phyloP scores from a whole-genome alignment of 2,113 vertebrate species.

The Synchiropus splendidus region DNA sequence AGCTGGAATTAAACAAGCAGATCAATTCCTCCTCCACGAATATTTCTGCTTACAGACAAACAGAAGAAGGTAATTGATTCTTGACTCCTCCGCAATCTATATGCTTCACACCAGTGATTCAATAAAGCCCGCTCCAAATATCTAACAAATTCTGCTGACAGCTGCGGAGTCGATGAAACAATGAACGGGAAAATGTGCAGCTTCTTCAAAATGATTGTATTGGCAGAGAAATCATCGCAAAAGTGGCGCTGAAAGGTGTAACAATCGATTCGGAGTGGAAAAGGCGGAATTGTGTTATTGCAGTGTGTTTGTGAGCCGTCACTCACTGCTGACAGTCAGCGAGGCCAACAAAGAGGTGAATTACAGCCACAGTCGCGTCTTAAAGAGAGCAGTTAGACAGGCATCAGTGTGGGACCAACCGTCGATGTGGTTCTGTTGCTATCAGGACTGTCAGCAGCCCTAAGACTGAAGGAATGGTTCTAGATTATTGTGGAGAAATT shows the following conservation, averaged over 20 bases:
- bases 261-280: constrained; percentile 55
- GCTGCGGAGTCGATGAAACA: constrained; percentile 36
- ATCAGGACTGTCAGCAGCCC: too few relatives aligned
- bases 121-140: constrained; percentile 35
- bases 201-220: constrained; percentile 52
- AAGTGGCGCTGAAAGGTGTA: constrained; percentile 55
- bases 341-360: constrained; percentile 28
- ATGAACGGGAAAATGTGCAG: constrained; percentile 43
- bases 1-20: constrained; percentile 30
- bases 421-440: too few relatives aligned
- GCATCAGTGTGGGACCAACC: too few relatives aligned
- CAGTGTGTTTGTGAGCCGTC: constrained; percentile 48
- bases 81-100: constrained; percentile 34
- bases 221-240: constrained; percentile 52
- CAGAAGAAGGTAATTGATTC: constrained; percentile 36
- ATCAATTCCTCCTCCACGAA: constrained; percentile 17
- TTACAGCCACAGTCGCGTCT: too few relatives aligned
- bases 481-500: too few relatives aligned
- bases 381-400: too few relatives aligned
- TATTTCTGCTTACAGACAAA: constrained; percentile 22
- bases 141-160: constrained; percentile 48
- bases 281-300: constrained; percentile 45
- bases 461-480: too few relatives aligned
- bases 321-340: constrained; percentile 37
- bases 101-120: constrained; percentile 50